These are phyloP conservation scores for Momotus momota DNA, from an alignment of 2,797 vertebrate species.

Conservation along the genomic window DNA sequence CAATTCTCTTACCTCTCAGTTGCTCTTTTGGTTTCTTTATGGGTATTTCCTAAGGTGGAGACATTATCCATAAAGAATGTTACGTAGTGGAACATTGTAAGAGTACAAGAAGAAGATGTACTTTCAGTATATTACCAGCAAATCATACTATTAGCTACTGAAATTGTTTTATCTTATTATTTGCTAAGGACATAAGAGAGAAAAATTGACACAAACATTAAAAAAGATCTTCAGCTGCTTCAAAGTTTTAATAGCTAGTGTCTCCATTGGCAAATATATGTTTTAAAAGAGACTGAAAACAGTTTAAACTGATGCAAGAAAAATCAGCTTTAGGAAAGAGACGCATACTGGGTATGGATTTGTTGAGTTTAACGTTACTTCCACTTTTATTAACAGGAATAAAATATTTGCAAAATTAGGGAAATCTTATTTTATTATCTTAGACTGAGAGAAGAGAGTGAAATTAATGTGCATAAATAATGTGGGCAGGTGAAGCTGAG, in stretches of 20 bases:
- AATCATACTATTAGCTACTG: background rate
- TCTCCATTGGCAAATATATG: background rate
- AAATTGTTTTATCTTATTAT: background rate
- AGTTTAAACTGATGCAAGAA: background rate
- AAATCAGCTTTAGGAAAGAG: background rate
- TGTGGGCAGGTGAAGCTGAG: background rate
- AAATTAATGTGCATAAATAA: conserved; percentile 30
- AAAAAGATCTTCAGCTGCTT: background rate
- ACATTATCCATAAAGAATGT: background rate
- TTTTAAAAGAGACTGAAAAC: background rate
- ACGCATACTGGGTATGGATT: background rate
- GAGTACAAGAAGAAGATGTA: background rate
- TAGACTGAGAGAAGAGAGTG: background rate
- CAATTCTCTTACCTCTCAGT: background rate
- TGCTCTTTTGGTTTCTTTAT: background rate
- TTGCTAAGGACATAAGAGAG: background rate
- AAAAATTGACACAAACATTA: background rate
- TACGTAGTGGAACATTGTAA: background rate
- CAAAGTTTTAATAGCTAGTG: background rate
- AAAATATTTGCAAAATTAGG: background rate
- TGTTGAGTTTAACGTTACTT: background rate
- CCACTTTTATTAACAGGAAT: background rate
- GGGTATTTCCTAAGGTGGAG: background rate
- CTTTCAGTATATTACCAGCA: background rate
- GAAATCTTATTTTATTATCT: background rate